Evolutionary conservation across 2,888 invertebrate species (phyloP), one percentile per base, ranked within the genome.

Genomic region (Cinara cedri): DNA sequence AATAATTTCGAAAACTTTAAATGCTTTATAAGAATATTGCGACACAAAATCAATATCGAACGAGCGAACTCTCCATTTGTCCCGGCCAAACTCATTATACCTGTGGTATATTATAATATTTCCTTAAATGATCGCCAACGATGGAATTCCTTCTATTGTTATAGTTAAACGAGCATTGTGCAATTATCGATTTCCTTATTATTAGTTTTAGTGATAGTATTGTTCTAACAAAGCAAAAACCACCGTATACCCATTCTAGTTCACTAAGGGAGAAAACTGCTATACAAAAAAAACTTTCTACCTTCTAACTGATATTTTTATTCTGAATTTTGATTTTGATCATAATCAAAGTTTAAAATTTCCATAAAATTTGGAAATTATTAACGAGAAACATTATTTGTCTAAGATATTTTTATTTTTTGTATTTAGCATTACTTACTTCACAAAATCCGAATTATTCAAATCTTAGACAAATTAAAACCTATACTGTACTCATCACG

Each of bases 1-100:
- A n/a, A n/a, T n/a, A n/a, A n/a, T n/a, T 26, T 49, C 24, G 26
- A 66, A 66, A 66, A 21, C 9, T 66, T 65, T 24, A 10, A 24
- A 24, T 19, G 14, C 16, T 14, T 10, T 42, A 3, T 19, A 19
- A 49, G 10, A 46, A 26, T 49, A 49, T 72, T n/a, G n/a, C n/a
- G 72, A 62, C 72, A 51, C 34, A 21, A 72, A 62, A 72, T 62
- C 62, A 49, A 72, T 72, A 62, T 62, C 21, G 0, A 42, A 54
- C 19, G 14, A 70, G 9, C 16, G 49, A n/a, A 54, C 6, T 63
- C 34, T 19, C 2, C 1, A 51, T 72, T 62, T 63, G 51, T 72
- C 49, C 62, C 13, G n/a, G 62, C 72, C 62, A 51, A 51, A 51
- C 19, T 34, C 19, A 26, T 34, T 51, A 62, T 26, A 26, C 26